Evolutionary conservation across 2,113 vertebrate species (phyloP).

Genomic region (Tetrao urogallus): DNA sequence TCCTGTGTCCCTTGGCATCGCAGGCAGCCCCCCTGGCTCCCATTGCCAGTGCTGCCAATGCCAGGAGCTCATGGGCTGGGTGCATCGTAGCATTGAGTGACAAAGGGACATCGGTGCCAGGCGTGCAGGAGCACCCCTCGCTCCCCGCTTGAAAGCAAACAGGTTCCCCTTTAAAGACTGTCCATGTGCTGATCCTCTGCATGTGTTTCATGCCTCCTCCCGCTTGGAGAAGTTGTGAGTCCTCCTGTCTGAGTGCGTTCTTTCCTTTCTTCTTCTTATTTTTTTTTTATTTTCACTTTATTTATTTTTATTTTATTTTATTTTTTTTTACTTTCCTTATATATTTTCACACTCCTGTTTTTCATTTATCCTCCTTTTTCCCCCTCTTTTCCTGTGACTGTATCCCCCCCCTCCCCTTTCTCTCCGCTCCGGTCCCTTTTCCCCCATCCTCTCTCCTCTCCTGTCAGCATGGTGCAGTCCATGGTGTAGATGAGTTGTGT

Average conservation of each 20-base stretch:
- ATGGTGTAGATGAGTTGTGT: slow-evolving; percentile 83
- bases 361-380: slow-evolving; percentile 76
- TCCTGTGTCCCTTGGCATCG: not conserved
- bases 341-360: slow-evolving; percentile 73
- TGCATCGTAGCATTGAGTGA: not conserved
- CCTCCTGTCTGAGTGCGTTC: slow-evolving; percentile 86
- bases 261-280: slow-evolving; percentile 38
- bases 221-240: slow-evolving; percentile 89
- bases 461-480: slow-evolving; percentile 86
- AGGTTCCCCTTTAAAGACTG: slow-evolving; percentile 92
- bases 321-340: slow-evolving; percentile 69
- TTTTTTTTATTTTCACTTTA: not conserved
- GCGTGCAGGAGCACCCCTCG: slow-evolving; percentile 21
- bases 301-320: not conserved
- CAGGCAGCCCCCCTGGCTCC: not conserved
- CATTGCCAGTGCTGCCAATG: not conserved
- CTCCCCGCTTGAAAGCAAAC: slow-evolving; percentile 58
- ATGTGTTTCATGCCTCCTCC: slow-evolving; percentile 88
- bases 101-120: not conserved
- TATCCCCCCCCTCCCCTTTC: slow-evolving; percentile 74
- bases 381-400: not conserved
- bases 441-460: slow-evolving; percentile 81
- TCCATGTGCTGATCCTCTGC: slow-evolving; percentile 92
- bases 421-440: slow-evolving; percentile 58
- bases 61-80: not conserved